Percentiles rank a stretch among this genome's conserved stretches.
These are phyloP conservation scores for Gastrophysa polygoni DNA, from an alignment of 2,888 invertebrate species.

Conservation along the genomic window DNA sequence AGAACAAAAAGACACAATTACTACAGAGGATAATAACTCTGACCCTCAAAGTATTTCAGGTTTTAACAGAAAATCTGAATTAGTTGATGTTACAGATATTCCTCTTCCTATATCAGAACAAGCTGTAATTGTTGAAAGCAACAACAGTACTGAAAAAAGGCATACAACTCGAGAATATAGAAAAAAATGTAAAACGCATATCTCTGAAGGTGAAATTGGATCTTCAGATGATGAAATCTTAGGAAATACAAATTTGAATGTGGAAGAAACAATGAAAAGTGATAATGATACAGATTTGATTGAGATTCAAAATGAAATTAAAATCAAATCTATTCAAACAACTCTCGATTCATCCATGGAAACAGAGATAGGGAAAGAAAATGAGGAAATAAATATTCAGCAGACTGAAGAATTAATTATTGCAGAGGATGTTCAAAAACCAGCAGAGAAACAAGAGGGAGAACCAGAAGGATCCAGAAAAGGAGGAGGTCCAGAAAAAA, in stretches of 20 bases:
- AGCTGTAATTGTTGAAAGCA: neutral
- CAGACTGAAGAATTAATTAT: neutral
- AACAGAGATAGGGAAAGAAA: neutral
- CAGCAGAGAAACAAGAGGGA: neutral
- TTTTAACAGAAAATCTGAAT: neutral
- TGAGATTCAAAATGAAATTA: neutral
- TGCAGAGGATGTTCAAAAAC: neutral
- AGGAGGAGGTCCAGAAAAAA: neutral
- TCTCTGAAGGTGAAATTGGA: neutral
- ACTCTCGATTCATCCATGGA: neutral
- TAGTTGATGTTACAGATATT: neutral
- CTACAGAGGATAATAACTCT: neutral
- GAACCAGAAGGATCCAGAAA: too few relatives aligned
- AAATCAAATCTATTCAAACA: neutral
- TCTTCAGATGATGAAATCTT: neutral
- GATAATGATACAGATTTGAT: neutral
- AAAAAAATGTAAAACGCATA: conserved; percentile 3
- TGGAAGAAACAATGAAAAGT: neutral
- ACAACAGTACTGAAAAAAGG: neutral
- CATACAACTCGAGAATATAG: neutral
- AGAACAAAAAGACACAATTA: neutral
- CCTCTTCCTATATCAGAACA: conserved; percentile 6
- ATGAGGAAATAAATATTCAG: neutral
- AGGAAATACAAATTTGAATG: neutral
- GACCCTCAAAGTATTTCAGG: neutral